Evolutionary conservation across 53 echinoderm and acorn worm genomes (phyloP), one percentile per base, ranked within the genome.

Genomic region (Antedon mediterranea): DNA sequence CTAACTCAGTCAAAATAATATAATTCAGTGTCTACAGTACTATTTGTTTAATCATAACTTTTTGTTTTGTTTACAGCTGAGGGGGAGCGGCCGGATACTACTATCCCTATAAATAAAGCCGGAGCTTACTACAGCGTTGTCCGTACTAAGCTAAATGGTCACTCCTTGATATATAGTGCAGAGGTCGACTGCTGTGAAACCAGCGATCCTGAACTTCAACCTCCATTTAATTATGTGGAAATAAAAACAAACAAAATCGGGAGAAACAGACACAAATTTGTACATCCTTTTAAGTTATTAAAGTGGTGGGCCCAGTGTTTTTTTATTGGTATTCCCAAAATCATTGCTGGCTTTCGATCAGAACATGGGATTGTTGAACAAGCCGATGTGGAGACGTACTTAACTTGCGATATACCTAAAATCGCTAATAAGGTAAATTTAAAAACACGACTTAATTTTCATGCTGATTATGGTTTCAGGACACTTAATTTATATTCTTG

Each of bases 301-400:
- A 89, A 91, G 43, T 87, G 90, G 84, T 94, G 94, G 94, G 94
- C 94, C 26, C 94, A 94, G 83, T 94, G 91, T 20, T 94, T 91
- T 75, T 87, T 94, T 13, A 83, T 91, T 30, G 94, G 94, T 14
- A 89, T 94, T 43, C 94, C 91, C 33, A 79, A 85, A 74, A 89
- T 94, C 29, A 78, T 94, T 72, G 87, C 87, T 91, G 94, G 94
- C 79, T 94, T 94, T 80, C 87, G 94, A 72, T 87, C 89, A 30
- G 94, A 94, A 34, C 80, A 91, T 28, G 94, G 94, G 11, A 41
- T 87, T 6, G 94, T 94, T 7, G 73, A 30, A 0, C 80, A 86
- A 28, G 76, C n/a, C n/a, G n/a, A n/a, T n/a, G n/a, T 94, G 4
- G 78, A 86, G 76, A 78, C 77, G 30, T 94, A 89, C 81, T 78